A percentile compares a stretch with the other conserved stretches of the same genome.
phyloP scores from a whole-genome alignment of 2,797 vertebrate species.

The Borostomias antarcticus region DNA sequence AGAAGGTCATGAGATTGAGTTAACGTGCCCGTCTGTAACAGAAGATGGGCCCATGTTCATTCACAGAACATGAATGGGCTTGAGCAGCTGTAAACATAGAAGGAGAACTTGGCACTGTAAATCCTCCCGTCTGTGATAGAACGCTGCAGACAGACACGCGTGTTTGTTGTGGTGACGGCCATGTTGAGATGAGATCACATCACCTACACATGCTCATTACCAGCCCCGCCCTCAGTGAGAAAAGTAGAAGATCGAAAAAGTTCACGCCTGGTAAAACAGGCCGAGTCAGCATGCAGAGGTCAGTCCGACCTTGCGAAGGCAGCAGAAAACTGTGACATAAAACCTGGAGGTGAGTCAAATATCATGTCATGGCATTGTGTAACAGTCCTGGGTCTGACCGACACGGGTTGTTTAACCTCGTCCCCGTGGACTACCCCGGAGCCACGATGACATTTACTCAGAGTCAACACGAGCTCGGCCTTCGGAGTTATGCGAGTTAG shows the following conservation, averaged over 20 bases:
- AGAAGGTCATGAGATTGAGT: slow-evolving; percentile 14
- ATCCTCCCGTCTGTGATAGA: background rate
- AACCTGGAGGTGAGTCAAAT: background rate
- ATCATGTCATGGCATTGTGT: slow-evolving; percentile 10
- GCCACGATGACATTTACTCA: slow-evolving; percentile 19
- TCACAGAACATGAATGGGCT: background rate
- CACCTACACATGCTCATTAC: too few species aligned
- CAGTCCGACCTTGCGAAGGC: background rate
- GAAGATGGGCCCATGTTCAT: background rate
- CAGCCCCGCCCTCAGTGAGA: background rate
- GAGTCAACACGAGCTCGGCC: slow-evolving; percentile 17
- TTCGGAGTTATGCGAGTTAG: background rate
- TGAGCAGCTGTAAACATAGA: background rate
- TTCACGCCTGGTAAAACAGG: background rate
- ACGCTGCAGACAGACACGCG: too few species aligned
- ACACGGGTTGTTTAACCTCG: slow-evolving; percentile 18
- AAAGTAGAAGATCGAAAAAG: background rate
- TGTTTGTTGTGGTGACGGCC: too few species aligned
- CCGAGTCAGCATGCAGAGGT: background rate
- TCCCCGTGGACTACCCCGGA: slow-evolving; percentile 3
- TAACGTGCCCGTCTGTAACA: background rate
- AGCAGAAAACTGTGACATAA: background rate
- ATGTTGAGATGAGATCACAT: too few species aligned
- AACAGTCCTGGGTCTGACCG: slow-evolving; percentile 21
- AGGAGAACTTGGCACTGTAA: background rate